Percentiles rank a stretch among this genome's conserved stretches.
Evolutionary conservation across 2,797 vertebrate genomes (phyloP).

Genomic region (Pelodytes ibericus): DNA sequence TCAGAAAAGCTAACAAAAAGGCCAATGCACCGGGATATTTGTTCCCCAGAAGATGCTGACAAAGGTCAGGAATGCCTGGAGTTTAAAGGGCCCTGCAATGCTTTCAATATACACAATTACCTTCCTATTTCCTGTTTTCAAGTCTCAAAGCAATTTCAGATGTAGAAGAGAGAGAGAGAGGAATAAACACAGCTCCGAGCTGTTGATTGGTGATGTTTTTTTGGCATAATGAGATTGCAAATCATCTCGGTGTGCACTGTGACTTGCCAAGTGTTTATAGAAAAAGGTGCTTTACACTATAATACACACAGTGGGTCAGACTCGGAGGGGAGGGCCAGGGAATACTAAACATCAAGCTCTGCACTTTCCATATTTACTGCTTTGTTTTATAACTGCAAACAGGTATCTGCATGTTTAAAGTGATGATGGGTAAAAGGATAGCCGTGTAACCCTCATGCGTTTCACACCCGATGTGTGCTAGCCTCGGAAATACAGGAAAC

Average conservation of each 20-base stretch:
- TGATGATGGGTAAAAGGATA: not conserved
- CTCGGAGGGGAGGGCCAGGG: slow-evolving; percentile 15
- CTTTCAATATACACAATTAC: not conserved
- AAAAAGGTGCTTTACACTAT: slow-evolving; percentile 37
- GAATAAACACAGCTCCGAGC: slow-evolving; percentile 10
- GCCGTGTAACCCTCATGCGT: not conserved
- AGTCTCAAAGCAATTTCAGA: slow-evolving; percentile 40
- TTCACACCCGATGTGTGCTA: too few relatives aligned
- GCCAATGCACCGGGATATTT: slow-evolving; percentile 34
- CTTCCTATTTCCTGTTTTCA: slow-evolving; percentile 35
- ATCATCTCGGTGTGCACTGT: not conserved
- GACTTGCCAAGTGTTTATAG: slow-evolving; percentile 35
- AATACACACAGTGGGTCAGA: slow-evolving; percentile 14
- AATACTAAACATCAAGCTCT: not conserved
- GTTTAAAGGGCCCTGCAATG: slow-evolving; percentile 7
- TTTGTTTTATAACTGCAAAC: not conserved
- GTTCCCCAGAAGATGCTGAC: slow-evolving; percentile 59
- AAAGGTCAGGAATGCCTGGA: slow-evolving; percentile 57
- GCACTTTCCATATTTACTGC: slow-evolving; percentile 55
- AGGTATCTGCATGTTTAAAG: not conserved
- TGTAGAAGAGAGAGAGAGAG: too few relatives aligned
- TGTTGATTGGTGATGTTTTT: slow-evolving; percentile 5
- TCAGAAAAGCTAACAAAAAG: slow-evolving; percentile 49
- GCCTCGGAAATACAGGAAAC: too few relatives aligned
- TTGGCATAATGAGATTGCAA: slow-evolving; percentile 46